Conservation (phyloP, 2,797 vertebrate genomes). For the Percopsis omiscomaycus region DNA sequence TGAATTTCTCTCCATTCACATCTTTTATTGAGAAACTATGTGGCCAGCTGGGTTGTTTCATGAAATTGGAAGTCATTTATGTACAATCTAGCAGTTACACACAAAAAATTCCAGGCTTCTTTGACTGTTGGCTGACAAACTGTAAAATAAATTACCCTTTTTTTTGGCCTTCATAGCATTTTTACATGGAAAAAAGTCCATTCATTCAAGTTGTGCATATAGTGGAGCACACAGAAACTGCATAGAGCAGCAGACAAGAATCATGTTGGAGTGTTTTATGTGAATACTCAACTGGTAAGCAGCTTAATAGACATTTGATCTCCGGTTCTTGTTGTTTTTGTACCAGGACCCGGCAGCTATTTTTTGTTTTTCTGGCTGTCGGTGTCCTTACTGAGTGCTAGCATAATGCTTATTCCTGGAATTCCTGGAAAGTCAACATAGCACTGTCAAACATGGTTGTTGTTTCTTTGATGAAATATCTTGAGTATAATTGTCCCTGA, state of each 20-base stretch:
- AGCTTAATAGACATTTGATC: conserved; percentile 49
- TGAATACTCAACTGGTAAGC: conserved; percentile 36
- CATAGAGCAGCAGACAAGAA: conserved; percentile 39
- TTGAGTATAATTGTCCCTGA: conserved; percentile 44
- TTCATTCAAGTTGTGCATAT: neutral
- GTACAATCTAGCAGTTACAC: conserved; percentile 17
- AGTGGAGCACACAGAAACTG: conserved; percentile 4
- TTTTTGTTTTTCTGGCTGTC: conserved; percentile 38
- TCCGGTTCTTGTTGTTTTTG: conserved; percentile 45
- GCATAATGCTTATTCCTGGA: conserved; percentile 47
- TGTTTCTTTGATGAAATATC: conserved; percentile 35
- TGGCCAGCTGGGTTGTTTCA: conserved; percentile 23
- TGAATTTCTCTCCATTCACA: conserved; percentile 8
- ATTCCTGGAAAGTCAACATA: conserved; percentile 53
- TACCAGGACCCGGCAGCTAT: conserved; percentile 24
- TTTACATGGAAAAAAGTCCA: conserved; percentile 21
- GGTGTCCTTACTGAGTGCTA: conserved; percentile 36
- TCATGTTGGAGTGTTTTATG: conserved; percentile 26
- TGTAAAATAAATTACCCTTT: conserved; percentile 50
- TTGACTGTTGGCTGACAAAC: conserved; percentile 56
- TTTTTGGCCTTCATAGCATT: conserved; percentile 44
- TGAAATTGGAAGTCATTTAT: conserved; percentile 33
- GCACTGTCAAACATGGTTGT: conserved; percentile 52
- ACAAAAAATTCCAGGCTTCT: conserved; percentile 11
- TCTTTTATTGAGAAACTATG: conserved; percentile 27